These are phyloP conservation scores for Alloplasta piceator DNA, from an alignment of 2,888 invertebrate genomes.

Conservation along the genomic window DNA sequence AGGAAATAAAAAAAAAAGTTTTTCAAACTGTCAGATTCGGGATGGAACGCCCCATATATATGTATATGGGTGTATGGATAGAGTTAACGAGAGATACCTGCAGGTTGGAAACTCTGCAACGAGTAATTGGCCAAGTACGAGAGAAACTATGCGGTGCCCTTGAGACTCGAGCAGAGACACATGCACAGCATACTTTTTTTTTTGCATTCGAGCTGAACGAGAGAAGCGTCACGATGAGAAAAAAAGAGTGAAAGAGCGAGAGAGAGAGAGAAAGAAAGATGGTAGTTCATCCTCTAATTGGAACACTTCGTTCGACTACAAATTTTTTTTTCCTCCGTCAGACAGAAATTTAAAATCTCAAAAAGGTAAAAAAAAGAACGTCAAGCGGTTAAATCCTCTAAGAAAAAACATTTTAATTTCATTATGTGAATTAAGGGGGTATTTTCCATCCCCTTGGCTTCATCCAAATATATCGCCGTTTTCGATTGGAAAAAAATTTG, in stretches of 20 bases:
- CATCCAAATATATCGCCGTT: too few relatives aligned
- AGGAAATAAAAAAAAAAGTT: too few relatives aligned
- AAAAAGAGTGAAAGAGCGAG: too few relatives aligned
- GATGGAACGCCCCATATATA: not conserved
- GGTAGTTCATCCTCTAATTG: slow-evolving; percentile 41
- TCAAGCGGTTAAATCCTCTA: too few relatives aligned
- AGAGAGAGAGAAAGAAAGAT: too few relatives aligned
- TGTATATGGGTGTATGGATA: not conserved
- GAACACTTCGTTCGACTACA: slow-evolving; percentile 27
- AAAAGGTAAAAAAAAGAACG: too few relatives aligned
- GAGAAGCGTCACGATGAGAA: not conserved
- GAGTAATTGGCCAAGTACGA: slow-evolving; percentile 48
- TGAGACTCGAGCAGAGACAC: slow-evolving; percentile 28
- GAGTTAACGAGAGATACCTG: slow-evolving; percentile 4
- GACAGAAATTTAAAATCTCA: too few relatives aligned
- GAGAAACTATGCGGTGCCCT: slow-evolving; percentile 51
- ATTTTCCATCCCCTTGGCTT: too few relatives aligned
- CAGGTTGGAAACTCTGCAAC: slow-evolving; percentile 26
- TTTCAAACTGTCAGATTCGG: too few relatives aligned
- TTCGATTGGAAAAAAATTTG: too few relatives aligned
- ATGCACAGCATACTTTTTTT: slow-evolving; percentile 2
- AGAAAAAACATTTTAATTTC: too few relatives aligned
- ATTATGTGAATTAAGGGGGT: too few relatives aligned
- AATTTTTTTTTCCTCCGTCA: slow-evolving; percentile 36
- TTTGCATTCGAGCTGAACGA: not conserved